Evolutionary conservation across 2,113 vertebrate genomes (phyloP), one percentile per base, ranked within the genome.

Genomic region (Lichenostomus cassidix): DNA sequence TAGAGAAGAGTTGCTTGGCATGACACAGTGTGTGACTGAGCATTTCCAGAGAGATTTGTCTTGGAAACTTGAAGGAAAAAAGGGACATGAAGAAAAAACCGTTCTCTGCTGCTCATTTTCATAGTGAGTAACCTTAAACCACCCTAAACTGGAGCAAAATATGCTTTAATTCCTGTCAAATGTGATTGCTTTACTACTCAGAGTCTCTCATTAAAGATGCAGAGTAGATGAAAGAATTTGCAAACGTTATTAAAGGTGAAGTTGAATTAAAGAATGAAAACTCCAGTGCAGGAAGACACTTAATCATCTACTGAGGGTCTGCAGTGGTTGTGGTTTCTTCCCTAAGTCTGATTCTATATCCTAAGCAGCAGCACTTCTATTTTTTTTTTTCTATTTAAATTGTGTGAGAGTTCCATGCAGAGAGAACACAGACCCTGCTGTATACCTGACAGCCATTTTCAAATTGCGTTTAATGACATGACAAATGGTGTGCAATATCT

Each of bases 381-480:
- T 49, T 47, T 47, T 27, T 59, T 55, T 42, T 63, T 35, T 3
- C 37, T 53, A 0, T 39, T 52, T 85, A 86, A 88, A 93, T 23
- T 29, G 13, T 78, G 2, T 20, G 37, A 77, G 50, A 63, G 49
- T 69, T 86, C 67, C 21, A 20, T 28, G 19, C 41, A 92, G 80
- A 90, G 65, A 83, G n/a, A 90, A 73, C 33, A 65, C 49, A 92
- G 65, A 55, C 78, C 17, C 41, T 4, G 7, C 70, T 74, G 62
- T 62, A 73, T 75, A 95, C 68, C 75, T 94, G 84, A 87, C 46
- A 96, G 79, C 67, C 70, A 65, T 62, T 94, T 87, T 31, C 59
- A 90, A 95, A 93, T 90, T 91, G 68, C 82, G 58, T 94, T 91
- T 95, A 95, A 91, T 74, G 67, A 83, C 50, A 68, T 55, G 93